Percentiles rank a stretch among this genome's conserved stretches.
Evolutionary conservation across 1,140 invertebrate genomes (phyloP).

Genomic region (Scaptomyza pallida): DNA sequence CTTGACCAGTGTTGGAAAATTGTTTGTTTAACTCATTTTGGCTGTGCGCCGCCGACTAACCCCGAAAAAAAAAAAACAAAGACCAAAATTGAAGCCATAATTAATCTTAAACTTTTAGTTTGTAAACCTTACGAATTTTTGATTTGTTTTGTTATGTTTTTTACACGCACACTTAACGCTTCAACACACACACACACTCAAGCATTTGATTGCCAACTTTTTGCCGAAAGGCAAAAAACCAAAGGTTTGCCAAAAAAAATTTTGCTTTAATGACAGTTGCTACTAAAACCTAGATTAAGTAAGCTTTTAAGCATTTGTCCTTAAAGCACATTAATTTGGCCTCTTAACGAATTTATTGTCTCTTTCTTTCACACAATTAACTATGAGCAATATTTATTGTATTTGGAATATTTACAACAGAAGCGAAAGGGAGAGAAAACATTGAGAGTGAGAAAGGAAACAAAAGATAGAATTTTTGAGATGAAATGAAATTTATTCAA

Average conservation of each 20-base stretch:
- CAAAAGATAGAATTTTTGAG: not conserved
- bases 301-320: not conserved
- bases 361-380: not conserved
- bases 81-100: conserved; percentile 7
- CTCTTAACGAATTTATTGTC: not conserved
- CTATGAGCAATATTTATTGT: conserved; percentile 11
- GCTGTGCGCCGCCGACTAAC: no score
- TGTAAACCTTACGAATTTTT: conserved; percentile 5
- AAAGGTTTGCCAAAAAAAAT: conserved; percentile 7
- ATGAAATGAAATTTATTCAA: conserved; percentile 55
- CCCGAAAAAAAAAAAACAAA: not conserved
- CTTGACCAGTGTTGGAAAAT: conserved; percentile 21
- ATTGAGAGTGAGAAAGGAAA: not conserved
- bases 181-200: conserved; percentile 8
- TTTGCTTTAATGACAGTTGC: conserved; percentile 16
- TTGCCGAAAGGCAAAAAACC: conserved; percentile 7
- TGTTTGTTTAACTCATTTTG: conserved; percentile 20
- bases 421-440: not conserved
- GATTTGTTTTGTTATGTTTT: no score
- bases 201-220: not conserved
- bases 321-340: not conserved
- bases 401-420: not conserved
- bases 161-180: conserved; percentile 2
- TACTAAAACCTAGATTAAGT: no score
- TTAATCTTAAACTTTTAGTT: conserved; percentile 28